Evolutionary conservation across 2,797 vertebrate genomes (phyloP).

Genomic region (Enteromius paludinosus): DNA sequence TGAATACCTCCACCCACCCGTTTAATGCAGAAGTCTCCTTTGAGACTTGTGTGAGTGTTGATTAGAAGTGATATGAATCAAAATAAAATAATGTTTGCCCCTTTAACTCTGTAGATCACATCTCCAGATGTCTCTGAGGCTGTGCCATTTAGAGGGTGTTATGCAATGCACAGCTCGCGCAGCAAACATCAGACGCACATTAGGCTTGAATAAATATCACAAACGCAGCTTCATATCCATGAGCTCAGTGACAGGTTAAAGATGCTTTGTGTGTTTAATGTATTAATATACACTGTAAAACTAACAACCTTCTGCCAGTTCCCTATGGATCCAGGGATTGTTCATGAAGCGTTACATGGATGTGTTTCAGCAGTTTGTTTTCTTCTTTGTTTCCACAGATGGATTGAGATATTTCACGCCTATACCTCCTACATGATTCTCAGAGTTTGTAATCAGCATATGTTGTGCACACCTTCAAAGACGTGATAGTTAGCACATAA

Average conservation of each 20-base stretch:
- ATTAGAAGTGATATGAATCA: constrained; percentile 16
- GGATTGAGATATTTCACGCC: constrained; percentile 37
- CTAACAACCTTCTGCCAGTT: neutral
- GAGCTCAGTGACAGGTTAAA: neutral
- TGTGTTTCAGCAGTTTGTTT: neutral
- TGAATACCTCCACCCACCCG: neutral
- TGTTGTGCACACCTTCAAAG: constrained; percentile 44
- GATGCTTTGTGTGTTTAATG: neutral
- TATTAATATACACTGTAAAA: neutral
- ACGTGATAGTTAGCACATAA: constrained; percentile 29
- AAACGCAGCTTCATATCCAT: neutral
- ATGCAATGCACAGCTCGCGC: neutral
- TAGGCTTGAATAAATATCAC: constrained; percentile 25
- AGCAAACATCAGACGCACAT: constrained; percentile 6
- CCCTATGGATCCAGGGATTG: neutral
- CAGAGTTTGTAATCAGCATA: constrained; percentile 38
- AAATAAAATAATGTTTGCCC: constrained; percentile 3
- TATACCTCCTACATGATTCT: constrained; percentile 31
- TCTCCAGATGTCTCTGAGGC: constrained; percentile 8
- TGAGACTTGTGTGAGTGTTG: neutral
- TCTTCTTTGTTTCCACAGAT: constrained; percentile 36
- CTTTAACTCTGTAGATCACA: neutral
- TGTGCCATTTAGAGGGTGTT: constrained; percentile 25
- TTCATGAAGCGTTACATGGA: neutral
- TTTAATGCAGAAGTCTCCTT: constrained; percentile 10